Percentiles rank a stretch among this genome's conserved stretches.
phyloP scores from a whole-genome alignment of 2,888 invertebrate genomes.

The Hypsopygia costalis region DNA sequence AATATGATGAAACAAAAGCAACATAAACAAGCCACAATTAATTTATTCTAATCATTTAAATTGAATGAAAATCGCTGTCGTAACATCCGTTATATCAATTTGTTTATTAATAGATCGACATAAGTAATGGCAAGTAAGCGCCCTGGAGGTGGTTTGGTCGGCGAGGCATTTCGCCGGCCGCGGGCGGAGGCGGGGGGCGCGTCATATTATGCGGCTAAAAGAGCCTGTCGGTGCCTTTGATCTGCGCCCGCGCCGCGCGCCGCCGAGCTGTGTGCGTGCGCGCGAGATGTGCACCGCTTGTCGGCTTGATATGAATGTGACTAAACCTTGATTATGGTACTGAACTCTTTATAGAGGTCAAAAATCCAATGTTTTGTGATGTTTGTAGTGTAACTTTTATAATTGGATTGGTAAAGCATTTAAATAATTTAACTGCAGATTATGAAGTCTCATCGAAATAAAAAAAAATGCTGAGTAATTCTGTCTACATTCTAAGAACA shows the following conservation, averaged over 20 bases:
- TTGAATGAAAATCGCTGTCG: constrained; percentile 45
- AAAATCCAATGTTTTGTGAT: constrained; percentile 49
- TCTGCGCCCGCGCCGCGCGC: constrained; percentile 53
- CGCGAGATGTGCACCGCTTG: constrained; percentile 68
- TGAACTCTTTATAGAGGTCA: constrained; percentile 75
- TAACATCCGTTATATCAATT: constrained; percentile 70
- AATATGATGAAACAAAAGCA: constrained; percentile 2
- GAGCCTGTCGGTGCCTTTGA: constrained; percentile 80
- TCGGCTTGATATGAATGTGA: constrained; percentile 77
- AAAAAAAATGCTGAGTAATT: too few relatives aligned
- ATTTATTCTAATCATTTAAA: constrained; percentile 17
- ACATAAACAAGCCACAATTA: constrained; percentile 8
- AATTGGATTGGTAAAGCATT: constrained; percentile 36
- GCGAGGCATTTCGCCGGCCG: constrained; percentile 64
- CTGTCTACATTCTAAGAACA: too few relatives aligned
- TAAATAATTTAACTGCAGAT: not conserved
- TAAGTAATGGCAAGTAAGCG: constrained; percentile 77
- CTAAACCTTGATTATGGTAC: constrained; percentile 79
- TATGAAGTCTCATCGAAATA: too few relatives aligned
- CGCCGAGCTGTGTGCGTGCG: constrained; percentile 45
- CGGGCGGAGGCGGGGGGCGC: constrained; percentile 63
- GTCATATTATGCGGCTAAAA: constrained; percentile 81
- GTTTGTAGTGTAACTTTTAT: constrained; percentile 42
- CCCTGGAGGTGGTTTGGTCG: constrained; percentile 55
- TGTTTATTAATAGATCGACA: constrained; percentile 76